Percentiles rank a stretch among this genome's conserved stretches.
phyloP scores from a whole-genome alignment of 2,113 vertebrate genomes.

The Crotalus tigris region DNA sequence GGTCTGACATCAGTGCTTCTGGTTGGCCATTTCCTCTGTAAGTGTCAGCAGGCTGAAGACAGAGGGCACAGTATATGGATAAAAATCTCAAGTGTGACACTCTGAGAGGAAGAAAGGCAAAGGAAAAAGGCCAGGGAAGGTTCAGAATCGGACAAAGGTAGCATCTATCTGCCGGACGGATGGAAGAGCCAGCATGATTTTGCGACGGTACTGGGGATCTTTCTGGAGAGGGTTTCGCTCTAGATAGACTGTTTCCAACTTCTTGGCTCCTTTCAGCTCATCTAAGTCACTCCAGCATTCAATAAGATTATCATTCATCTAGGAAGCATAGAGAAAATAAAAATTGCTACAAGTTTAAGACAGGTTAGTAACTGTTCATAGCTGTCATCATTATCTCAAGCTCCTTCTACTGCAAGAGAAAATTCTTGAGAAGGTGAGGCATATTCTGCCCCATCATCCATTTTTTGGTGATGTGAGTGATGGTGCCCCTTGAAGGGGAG shows the following conservation, averaged over 20 bases:
- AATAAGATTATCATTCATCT: conserved; percentile 98
- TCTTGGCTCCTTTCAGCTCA: conserved; percentile 88
- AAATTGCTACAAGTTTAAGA: neutral
- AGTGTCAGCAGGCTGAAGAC: conserved; percentile 48
- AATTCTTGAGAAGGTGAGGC: neutral
- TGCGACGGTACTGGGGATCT: conserved; percentile 95
- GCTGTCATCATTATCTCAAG: neutral
- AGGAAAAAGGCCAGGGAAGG: conserved; percentile 12
- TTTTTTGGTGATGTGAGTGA: neutral
- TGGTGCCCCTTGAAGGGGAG: neutral
- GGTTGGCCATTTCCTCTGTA: conserved; percentile 52
- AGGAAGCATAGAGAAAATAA: conserved; percentile 5
- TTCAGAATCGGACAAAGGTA: conserved; percentile 93
- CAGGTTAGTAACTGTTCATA: neutral
- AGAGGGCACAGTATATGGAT: conserved; percentile 53
- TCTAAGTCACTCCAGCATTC: conserved; percentile 97
- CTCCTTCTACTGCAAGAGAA: neutral
- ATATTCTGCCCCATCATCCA: neutral
- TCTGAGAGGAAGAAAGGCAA: conserved; percentile 18
- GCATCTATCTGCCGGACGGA: conserved; percentile 95
- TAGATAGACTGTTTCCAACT: conserved; percentile 92
- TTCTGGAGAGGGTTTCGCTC: conserved; percentile 95
- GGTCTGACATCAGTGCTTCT: conserved; percentile 57
- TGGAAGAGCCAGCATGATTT: conserved; percentile 94
- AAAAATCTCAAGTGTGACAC: conserved; percentile 54